Conservation (phyloP, 1,140 invertebrate species). For the Tenebrio molitor region DNA sequence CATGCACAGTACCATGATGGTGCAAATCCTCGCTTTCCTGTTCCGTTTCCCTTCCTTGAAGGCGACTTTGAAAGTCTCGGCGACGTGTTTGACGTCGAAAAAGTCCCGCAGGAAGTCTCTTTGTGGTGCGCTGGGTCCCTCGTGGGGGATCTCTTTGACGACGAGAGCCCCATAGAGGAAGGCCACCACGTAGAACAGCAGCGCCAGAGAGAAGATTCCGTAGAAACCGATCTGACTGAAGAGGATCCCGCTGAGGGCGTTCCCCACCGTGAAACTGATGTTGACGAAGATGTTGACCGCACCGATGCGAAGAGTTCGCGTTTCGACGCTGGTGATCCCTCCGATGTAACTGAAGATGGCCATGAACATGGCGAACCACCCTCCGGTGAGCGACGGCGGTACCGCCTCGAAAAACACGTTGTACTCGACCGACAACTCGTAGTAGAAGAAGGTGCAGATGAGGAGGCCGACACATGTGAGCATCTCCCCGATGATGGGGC, state of each 20-base stretch:
- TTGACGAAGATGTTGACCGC: constrained; percentile 67
- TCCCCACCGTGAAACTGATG: constrained; percentile 68
- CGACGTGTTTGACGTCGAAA: constrained; percentile 67
- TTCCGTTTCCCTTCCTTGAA: constrained; percentile 64
- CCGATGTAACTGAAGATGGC: constrained; percentile 73
- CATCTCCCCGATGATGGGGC: constrained; percentile 63
- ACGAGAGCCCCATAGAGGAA: constrained; percentile 53
- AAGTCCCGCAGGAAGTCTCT: constrained; percentile 67
- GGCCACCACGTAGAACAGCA: constrained; percentile 50
- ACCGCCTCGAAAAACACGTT: constrained; percentile 69
- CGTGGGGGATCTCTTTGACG: constrained; percentile 50
- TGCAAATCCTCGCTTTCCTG: constrained; percentile 65
- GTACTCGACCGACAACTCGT: constrained; percentile 67
- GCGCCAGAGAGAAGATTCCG: constrained; percentile 69
- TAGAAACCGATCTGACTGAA: constrained; percentile 70
- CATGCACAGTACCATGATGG: constrained; percentile 67
- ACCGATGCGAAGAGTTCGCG: constrained; percentile 71
- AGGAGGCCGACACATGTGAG: constrained; percentile 65
- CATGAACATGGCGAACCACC: constrained; percentile 73
- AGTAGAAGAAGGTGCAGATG: constrained; percentile 67
- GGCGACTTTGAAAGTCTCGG: constrained; percentile 67
- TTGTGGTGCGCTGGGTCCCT: constrained; percentile 22
- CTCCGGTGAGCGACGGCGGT: constrained; percentile 69
- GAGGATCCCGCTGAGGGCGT: constrained; percentile 68
- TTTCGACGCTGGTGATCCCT: constrained; percentile 70